Conservation (phyloP, 2,797 vertebrate genomes). For the Dendrocincla fuliginosa region DNA sequence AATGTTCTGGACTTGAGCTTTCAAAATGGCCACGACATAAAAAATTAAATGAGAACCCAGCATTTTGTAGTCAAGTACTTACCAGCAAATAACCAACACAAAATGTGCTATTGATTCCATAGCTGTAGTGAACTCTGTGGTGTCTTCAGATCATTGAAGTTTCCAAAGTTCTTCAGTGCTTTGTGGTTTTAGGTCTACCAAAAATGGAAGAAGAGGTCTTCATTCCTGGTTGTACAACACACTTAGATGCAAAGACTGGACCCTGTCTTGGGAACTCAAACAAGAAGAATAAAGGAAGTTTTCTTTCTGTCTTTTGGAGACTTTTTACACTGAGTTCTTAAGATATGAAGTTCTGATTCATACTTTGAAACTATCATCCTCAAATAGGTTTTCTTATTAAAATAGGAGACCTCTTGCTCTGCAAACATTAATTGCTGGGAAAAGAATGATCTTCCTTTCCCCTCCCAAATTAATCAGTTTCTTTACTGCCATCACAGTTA, state of each 20-base stretch:
- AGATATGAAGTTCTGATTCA: not conserved
- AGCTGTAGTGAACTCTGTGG: not conserved
- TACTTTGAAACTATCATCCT: not conserved
- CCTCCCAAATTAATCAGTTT: not conserved
- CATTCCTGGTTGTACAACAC: not conserved
- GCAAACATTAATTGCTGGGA: not conserved
- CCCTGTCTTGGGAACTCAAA: not conserved
- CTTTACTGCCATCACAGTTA: not conserved
- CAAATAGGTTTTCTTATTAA: not conserved
- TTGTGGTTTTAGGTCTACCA: not conserved
- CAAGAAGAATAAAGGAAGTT: not conserved
- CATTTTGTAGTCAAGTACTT: not conserved
- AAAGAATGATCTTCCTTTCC: not conserved
- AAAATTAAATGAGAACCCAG: not conserved
- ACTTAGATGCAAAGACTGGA: not conserved
- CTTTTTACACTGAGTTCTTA: not conserved
- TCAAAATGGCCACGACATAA: not conserved
- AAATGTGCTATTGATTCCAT: not conserved
- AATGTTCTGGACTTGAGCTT: not conserved
- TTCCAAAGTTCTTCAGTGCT: not conserved
- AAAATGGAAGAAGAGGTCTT: not conserved
- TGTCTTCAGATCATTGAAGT: not conserved
- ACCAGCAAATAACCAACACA: not conserved
- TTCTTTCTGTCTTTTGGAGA: not conserved
- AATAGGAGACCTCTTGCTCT: not conserved